These are phyloP conservation scores for Bubo scandiacus DNA, from an alignment of 2,113 vertebrate genomes.

Conservation along the genomic window DNA sequence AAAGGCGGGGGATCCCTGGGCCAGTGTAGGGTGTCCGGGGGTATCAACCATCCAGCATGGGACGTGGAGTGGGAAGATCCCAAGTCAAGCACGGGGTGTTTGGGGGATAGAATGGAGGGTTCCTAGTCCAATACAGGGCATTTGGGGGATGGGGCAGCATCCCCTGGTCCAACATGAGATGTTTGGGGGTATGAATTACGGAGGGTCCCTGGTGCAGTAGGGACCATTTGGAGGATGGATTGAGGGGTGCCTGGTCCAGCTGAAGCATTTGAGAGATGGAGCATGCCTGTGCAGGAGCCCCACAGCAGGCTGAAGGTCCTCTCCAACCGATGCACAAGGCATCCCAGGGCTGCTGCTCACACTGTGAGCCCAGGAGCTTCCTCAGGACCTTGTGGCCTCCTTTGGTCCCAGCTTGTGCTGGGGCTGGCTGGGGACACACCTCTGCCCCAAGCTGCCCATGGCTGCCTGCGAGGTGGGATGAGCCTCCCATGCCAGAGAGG, in stretches of 20 bases:
- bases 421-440: neutral
- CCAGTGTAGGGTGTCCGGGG: neutral
- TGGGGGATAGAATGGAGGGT: neutral
- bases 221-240: neutral
- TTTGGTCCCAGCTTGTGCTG: neutral
- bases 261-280: neutral
- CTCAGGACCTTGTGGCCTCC: fast-evolving
- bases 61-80: neutral
- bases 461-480: fast-evolving
- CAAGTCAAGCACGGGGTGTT: fast-evolving
- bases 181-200: fast-evolving
- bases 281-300: neutral
- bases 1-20: neutral
- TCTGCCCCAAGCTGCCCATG: neutral
- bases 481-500: neutral
- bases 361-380: neutral
- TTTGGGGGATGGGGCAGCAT: neutral
- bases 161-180: neutral
- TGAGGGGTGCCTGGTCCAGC: neutral
- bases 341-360: neutral
- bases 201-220: neutral
- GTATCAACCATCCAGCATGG: neutral
- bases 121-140: neutral
- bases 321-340: neutral
- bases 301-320: neutral